These are phyloP conservation scores for Drosophila monieri DNA, from an alignment of 2,888 invertebrate genomes.

Conservation along the genomic window DNA sequence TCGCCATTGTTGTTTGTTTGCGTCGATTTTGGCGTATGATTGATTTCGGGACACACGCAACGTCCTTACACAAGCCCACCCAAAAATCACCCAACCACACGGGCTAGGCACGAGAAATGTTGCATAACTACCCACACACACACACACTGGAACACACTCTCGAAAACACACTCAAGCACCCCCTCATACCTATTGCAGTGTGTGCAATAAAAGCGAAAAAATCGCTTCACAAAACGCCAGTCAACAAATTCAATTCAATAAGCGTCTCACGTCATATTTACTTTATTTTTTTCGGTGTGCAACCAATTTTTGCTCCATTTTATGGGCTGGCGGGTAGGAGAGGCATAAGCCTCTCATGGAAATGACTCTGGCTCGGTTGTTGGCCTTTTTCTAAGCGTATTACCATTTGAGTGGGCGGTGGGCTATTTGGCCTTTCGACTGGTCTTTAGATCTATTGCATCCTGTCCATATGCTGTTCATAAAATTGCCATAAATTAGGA, in stretches of 20 bases:
- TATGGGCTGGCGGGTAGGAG: slow-evolving; percentile 8
- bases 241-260: slow-evolving; percentile 73
- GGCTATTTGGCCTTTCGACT: slow-evolving; percentile 2
- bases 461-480: slow-evolving; percentile 30
- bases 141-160: slow-evolving; percentile 17
- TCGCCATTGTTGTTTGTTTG: slow-evolving; percentile 29
- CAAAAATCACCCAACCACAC: slow-evolving; percentile 1
- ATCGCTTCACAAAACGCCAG: slow-evolving; percentile 49
- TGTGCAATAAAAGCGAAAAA: too few relatives aligned
- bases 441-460: slow-evolving; percentile 20
- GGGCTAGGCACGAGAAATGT: slow-evolving; percentile 54
- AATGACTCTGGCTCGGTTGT: slow-evolving; percentile 40
- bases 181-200: slow-evolving; percentile 59
- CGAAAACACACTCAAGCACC: slow-evolving; percentile 3
- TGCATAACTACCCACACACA: slow-evolving; percentile 66
- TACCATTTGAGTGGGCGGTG: slow-evolving; percentile 26
- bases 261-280: slow-evolving; percentile 49
- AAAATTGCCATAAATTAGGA: slow-evolving; percentile 29
- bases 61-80: slow-evolving; percentile 14
- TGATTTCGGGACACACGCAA: slow-evolving; percentile 63
- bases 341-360: slow-evolving; percentile 44
- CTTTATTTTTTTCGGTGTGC: slow-evolving; percentile 7
- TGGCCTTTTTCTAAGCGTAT: slow-evolving; percentile 47
- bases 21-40: slow-evolving; percentile 71
- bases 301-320: slow-evolving; percentile 12